Evolutionary conservation across 1,140 invertebrate genomes (phyloP), one percentile per base, ranked within the genome.

Genomic region (Vanessa atalanta): DNA sequence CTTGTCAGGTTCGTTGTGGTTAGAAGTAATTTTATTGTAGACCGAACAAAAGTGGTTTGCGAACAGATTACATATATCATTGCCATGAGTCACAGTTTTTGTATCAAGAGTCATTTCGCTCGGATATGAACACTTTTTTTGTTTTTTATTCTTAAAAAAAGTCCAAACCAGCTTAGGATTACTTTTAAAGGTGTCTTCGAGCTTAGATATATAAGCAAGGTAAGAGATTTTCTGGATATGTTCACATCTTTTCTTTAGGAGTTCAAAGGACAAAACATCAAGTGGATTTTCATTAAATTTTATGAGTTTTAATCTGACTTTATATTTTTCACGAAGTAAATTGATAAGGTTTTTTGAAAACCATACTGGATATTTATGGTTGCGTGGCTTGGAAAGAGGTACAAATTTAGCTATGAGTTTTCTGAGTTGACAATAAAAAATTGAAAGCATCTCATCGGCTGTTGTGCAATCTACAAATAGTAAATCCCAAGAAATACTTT

Each of bases 251-350:
- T 57, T 57, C n/a, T 15, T n/a, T 57, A 57, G n/a, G 12, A 57
- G n/a, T 57, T 57, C 53, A 57, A 57, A 57, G n/a, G 53, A 60
- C 16, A 60, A 31, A 60, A 60, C n/a, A 23, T 60, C 55, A 23
- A 60, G 55, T 12, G 55, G 55, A 23, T 60, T 60, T 14, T 14
- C 23, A 14, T 60, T 60, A 23, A 60, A 60, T 60, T 60, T 60
- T 12, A 60, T 60, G 12, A 60, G 23, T 60, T 60, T 60, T 20
- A 60, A 20, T 20, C 55, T 20, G 23, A 20, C 37, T 43, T 65
- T 65, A 65, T 65, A 65, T 65, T 47, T 65, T 47, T 65, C 31
- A 20, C 50, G 50, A 13, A 51, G n/a, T 15, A 51, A 15, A 51
- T 51, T 60, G 11, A 60, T 60, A 23, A 60, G 20, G n/a, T 60